Evolutionary conservation across 2,888 invertebrate species (phyloP), one percentile per base, ranked within the genome.

Genomic region (Mesorhabditis sp.): DNA sequence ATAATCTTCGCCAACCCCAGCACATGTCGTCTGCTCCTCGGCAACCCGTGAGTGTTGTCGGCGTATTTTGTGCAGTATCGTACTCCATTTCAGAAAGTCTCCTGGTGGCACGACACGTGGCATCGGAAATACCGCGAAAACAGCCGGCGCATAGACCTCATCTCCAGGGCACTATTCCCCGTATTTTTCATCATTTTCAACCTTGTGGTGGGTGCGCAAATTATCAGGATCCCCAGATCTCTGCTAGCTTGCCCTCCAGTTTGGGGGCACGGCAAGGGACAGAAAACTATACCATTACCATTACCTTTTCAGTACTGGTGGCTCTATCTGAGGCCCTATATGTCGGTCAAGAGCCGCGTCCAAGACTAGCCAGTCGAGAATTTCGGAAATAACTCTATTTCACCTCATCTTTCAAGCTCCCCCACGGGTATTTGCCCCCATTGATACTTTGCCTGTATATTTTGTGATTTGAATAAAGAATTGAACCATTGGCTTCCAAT

Each of bases 161-260:
- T 82, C 42, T 76, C 80, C 6, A 72, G 82, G n/a, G 73, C 81
- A 42, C 65, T 80, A 64, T 82, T 82, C 70, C 82, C 82, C 5
- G 66, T 77, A 6, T 75, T 75, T 67, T 82, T 82, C 74, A 70
- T 82, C 28, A 68, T 82, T 41, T 82, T 82, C 72, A 82, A 82
- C 67, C 66, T 82, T 67, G 80, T 76, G 65, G 82, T 82, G 66
- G 64, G 79, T 69, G 4, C 3, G 43, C 4, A 42, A 50, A 5
- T 4, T 10, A 10, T n/a, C 45, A 43, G n/a, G 15, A 42, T 5
- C 70, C 4, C n/a, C 3, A 15, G 28, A n/a, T 10, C 13, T n/a
- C 4, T 45, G 6, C 71, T 79, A n/a, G n/a, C 58, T 58, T 58
- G 10, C 58, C 13, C 58, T 3, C 10, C 58, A 58, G 10, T 58